Evolutionary conservation across 2,888 invertebrate genomes (phyloP), one percentile per base, ranked within the genome.

Genomic region (Pristionchus mayeri): DNA sequence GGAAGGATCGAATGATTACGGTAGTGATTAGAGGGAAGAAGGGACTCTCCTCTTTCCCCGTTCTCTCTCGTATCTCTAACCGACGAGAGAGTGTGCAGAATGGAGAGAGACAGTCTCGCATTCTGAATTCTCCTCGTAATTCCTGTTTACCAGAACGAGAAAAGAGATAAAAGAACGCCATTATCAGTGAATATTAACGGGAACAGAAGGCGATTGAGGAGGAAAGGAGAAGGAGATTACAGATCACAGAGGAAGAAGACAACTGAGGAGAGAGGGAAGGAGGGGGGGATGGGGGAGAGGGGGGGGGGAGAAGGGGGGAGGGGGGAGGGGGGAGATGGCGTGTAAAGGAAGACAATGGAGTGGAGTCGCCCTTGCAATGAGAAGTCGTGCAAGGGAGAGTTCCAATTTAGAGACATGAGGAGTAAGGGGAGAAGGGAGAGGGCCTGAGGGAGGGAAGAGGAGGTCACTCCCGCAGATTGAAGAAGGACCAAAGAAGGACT

Each of bases 391-490:
- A 67, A 60, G 57, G 37, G 21, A 37, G 67, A 67, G 34, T 67
- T 67, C 34, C 67, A 67, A 67, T 67, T 37, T 67, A 37, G 67
- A 60, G 67, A 67, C 67, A 67, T 37, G 34, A 67, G 30, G 57
- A 30, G 57, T 13, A 24, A 27, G 11, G n/a, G 11, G 13, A 60
- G 57, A 37, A 67, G 57, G 24, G 27, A 57, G 27, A 24, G 3
- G n/a, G 16, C 24, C 27, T 57, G 0, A 37, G 40, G 37, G 67
- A 37, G 67, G 37, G 48, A 37, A 11, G 44, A 75, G 75, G 7
- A 75, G 48, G 48, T 75, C 75, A 75, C 75, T 44, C 75, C 13
- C 44, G 13, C 13, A 48, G 75, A 75, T 44, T 48, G 27, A 24
- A 75, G 4, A 75, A 13, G 40, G 9, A 13, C 21, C 2, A 13